Conservation (phyloP, 2,888 invertebrate species). For the Oligia strigilis region DNA sequence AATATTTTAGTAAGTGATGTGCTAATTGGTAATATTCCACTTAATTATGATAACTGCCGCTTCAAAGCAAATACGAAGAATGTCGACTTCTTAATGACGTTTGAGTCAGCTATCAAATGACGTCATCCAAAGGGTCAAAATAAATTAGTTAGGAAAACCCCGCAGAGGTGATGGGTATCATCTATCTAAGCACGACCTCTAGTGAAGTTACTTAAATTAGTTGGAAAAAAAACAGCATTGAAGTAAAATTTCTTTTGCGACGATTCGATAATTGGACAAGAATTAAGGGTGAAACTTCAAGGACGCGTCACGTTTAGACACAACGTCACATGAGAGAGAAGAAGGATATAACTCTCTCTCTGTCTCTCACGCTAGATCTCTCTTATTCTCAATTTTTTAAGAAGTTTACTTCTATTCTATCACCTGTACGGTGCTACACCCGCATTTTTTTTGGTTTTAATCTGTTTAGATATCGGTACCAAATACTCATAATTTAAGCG, state of each 20-base stretch:
- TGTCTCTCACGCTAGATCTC: neutral
- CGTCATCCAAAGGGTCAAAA: constrained; percentile 1
- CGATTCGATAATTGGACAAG: neutral
- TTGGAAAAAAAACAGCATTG: neutral
- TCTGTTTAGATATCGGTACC: neutral
- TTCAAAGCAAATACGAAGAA: constrained; percentile 10
- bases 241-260: neutral
- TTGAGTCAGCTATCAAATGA: constrained; percentile 40
- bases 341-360: neutral
- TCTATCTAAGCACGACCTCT: neutral
- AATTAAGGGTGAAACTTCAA: neutral
- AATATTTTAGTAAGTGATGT: neutral
- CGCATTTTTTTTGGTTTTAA: neutral
- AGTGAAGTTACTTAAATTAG: neutral
- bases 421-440: neutral
- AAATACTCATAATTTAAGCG: too few species aligned
- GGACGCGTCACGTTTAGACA: neutral
- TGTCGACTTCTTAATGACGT: constrained; percentile 20
- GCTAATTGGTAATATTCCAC: constrained; percentile 40
- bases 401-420: neutral
- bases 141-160: neutral
- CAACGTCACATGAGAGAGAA: neutral
- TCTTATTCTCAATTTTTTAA: neutral
- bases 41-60: constrained; percentile 1
- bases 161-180: neutral